Evolutionary conservation across 2,113 vertebrate genomes (phyloP).

Genomic region (Myocastor coypus): DNA sequence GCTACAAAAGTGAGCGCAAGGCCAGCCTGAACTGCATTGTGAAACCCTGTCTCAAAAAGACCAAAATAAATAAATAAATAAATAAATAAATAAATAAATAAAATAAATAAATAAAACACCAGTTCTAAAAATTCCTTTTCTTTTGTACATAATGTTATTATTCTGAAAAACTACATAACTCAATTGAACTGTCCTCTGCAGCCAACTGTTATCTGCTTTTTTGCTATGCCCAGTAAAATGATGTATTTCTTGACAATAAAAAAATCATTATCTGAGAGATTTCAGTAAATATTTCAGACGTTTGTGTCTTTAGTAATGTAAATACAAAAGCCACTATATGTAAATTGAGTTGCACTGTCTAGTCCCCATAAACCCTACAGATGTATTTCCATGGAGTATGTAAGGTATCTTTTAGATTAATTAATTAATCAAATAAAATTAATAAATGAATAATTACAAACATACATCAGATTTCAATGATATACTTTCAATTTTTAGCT

Average conservation of each 20-base stretch:
- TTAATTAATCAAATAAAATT: no score
- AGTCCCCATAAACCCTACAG: background rate
- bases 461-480: background rate
- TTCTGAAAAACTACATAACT: background rate
- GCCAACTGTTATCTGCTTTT: slow-evolving; percentile 1
- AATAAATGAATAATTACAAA: background rate
- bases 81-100: no score
- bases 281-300: slow-evolving; percentile 64
- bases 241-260: slow-evolving; percentile 70
- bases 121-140: slow-evolving; percentile 19
- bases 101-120: no score
- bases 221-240: background rate
- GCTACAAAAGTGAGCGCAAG: no score
- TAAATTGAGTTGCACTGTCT: slow-evolving; percentile 30
- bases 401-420: background rate
- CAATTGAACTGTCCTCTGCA: slow-evolving; percentile 52
- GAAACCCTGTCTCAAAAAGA: no score
- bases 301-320: slow-evolving; percentile 60
- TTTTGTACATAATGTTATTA: slow-evolving; percentile 19
- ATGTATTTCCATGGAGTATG: background rate
- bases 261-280: slow-evolving; percentile 65
- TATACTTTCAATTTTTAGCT: slow-evolving; percentile 2
- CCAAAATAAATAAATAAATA: no score
- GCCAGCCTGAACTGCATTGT: no score
- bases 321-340: slow-evolving; percentile 58